Conservation (phyloP, 2,797 vertebrate species). For the Lacerta agilis region DNA sequence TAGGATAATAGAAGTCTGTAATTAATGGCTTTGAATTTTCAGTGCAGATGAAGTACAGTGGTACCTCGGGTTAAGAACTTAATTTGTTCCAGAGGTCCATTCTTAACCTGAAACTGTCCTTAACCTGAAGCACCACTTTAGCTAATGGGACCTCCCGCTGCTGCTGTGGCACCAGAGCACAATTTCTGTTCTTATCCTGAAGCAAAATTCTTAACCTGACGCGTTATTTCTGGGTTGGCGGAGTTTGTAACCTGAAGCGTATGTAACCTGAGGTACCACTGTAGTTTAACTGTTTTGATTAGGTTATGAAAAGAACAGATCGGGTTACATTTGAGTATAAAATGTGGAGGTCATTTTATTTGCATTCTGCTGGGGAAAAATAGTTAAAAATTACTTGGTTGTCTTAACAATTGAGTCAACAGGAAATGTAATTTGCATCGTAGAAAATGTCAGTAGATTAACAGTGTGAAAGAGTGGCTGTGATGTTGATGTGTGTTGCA, state of each 20-base stretch:
- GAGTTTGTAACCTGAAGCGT: too few relatives aligned
- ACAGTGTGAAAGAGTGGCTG: neutral
- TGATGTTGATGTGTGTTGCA: slow-evolving; percentile 46
- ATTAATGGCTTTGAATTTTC: slow-evolving; percentile 30
- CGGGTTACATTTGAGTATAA: slow-evolving; percentile 23
- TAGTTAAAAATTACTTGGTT: neutral
- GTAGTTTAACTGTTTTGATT: neutral
- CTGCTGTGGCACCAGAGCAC: too few relatives aligned
- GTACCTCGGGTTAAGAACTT: too few relatives aligned
- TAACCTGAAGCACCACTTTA: too few relatives aligned
- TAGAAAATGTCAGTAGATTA: slow-evolving; percentile 10
- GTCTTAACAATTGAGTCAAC: neutral
- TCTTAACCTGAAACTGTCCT: too few relatives aligned
- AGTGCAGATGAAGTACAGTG: neutral
- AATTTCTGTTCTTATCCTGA: too few relatives aligned
- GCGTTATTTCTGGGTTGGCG: too few relatives aligned
- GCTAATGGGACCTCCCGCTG: too few relatives aligned
- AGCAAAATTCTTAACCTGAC: too few relatives aligned
- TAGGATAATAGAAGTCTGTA: slow-evolving; percentile 23
- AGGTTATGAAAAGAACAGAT: neutral
- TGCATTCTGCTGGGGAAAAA: neutral
- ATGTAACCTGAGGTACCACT: too few relatives aligned
- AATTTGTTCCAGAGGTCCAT: too few relatives aligned
- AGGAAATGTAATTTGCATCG: neutral
- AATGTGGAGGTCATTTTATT: slow-evolving; percentile 2